Percentiles rank a stretch among this genome's conserved stretches.
Evolutionary conservation across 2,888 invertebrate genomes (phyloP).

Genomic region (Nephrocerus scutellatus): DNA sequence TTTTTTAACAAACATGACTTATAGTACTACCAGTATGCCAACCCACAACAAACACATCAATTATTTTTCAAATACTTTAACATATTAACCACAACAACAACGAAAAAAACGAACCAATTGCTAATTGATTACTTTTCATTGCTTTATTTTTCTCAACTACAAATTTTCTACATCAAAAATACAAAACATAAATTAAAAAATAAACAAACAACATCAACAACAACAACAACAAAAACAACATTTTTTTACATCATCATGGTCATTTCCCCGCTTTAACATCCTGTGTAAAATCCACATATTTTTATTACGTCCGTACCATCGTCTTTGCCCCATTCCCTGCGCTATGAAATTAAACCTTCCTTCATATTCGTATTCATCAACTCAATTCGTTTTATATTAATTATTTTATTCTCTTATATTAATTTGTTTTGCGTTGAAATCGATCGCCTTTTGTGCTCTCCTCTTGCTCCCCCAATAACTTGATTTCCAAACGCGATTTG

Average conservation of each 20-base stretch:
- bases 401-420: conserved; percentile 13
- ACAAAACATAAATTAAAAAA: conserved; percentile 19
- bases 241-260: conserved; percentile 40
- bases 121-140: conserved; percentile 45
- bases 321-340: too few species aligned
- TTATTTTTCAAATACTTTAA: too few species aligned
- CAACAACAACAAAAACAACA: conserved; percentile 21
- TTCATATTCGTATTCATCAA: conserved; percentile 24
- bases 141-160: conserved; percentile 38
- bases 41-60: too few species aligned
- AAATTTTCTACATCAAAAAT: conserved; percentile 15
- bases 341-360: conserved; percentile 17
- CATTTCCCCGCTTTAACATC: conserved; percentile 45
- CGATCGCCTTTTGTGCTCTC: too few species aligned
- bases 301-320: conserved; percentile 11
- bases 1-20: too few species aligned
- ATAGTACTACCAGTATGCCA: too few species aligned
- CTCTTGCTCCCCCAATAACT: too few species aligned
- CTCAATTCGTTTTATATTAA: conserved; percentile 25
- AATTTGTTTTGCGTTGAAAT: conserved; percentile 27
- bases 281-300: conserved; percentile 24
- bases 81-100: too few species aligned
- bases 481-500: too few species aligned
- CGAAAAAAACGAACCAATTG: too few species aligned
- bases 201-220: conserved; percentile 24